Percentiles rank a stretch among this genome's conserved stretches.
Conservation (phyloP, 2,888 invertebrate species). For the Lamellibrachia columna region DNA sequence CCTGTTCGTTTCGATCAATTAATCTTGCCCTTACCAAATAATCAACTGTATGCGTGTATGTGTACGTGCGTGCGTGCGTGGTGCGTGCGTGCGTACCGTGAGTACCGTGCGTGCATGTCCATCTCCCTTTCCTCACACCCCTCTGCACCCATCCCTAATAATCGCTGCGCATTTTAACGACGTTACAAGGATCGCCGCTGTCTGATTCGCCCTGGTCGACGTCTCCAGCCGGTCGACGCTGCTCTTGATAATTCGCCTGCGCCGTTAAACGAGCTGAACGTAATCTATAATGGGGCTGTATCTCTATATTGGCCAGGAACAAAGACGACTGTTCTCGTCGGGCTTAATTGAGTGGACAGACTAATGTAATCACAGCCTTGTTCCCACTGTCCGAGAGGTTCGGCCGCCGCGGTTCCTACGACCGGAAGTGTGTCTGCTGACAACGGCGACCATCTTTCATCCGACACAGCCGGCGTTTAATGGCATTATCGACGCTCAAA, state of each 20-base stretch:
- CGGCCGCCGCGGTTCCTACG: neutral
- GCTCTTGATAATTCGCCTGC: neutral
- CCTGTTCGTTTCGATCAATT: no score
- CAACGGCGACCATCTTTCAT: neutral
- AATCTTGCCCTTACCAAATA: no score
- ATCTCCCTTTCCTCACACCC: neutral
- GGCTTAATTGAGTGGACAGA: slow-evolving; percentile 6
- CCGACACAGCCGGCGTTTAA: neutral
- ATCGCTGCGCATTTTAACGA: neutral
- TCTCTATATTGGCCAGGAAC: neutral
- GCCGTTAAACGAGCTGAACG: neutral
- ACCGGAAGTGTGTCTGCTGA: neutral
- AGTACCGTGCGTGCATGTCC: neutral
- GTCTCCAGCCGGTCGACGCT: neutral
- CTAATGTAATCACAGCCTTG: neutral
- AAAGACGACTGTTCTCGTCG: slow-evolving; percentile 6
- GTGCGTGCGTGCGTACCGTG: no score
- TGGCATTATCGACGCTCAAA: neutral
- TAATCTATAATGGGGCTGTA: neutral
- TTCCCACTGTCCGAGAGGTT: neutral
- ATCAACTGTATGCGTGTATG: no score
- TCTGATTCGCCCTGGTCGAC: neutral
- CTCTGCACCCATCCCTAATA: neutral
- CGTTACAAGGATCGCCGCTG: neutral
- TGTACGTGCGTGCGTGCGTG: no score